Conservation (phyloP, 2,888 invertebrate genomes). For the Stenurella melanura region DNA sequence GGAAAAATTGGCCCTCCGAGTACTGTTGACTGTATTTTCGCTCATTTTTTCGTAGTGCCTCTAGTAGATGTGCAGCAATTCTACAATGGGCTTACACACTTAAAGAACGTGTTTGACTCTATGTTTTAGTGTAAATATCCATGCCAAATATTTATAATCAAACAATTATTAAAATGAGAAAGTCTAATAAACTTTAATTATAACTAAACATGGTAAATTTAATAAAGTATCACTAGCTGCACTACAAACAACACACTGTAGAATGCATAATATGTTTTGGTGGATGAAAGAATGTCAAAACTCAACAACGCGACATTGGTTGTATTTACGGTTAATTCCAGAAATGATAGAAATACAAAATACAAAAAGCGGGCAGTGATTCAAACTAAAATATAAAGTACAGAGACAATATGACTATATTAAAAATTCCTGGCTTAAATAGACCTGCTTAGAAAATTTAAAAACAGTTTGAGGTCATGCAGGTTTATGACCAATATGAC, state of each 20-base stretch:
- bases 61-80: not conserved
- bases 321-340: conserved; percentile 20
- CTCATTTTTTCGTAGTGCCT: conserved; percentile 73
- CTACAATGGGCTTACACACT: conserved; percentile 36
- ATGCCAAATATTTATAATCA: conserved; percentile 42
- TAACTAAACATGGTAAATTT: conserved; percentile 17
- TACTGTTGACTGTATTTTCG: conserved; percentile 73
- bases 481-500: not conserved
- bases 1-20: conserved; percentile 85
- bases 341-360: not conserved
- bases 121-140: conserved; percentile 44
- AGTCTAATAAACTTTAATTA: conserved; percentile 14
- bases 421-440: not conserved
- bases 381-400: not conserved
- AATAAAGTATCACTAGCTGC: conserved; percentile 32
- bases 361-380: not conserved
- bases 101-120: conserved; percentile 34
- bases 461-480: conserved; percentile 23
- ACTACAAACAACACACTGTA: conserved; percentile 36
- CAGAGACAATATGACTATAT: not conserved
- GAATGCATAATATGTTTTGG: conserved; percentile 38
- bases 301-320: conserved; percentile 31
- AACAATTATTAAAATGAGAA: conserved; percentile 14
- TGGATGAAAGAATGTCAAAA: conserved; percentile 39
- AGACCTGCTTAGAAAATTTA: conserved; percentile 28